Evolutionary conservation across 2,797 vertebrate species (phyloP), one percentile per base, ranked within the genome.

Genomic region (Knipowitschia caucasica): DNA sequence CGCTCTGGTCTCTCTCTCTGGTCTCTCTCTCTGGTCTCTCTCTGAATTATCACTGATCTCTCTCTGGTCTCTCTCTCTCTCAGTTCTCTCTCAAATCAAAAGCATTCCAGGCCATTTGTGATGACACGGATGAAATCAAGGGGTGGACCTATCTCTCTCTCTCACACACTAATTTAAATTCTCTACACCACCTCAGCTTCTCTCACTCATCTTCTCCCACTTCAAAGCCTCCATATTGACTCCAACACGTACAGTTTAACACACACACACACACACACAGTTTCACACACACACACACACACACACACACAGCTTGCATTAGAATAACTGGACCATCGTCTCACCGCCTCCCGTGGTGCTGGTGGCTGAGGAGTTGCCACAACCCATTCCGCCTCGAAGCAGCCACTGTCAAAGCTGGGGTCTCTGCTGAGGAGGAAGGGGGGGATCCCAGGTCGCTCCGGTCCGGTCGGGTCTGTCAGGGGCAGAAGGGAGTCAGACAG

Each of bases 291-390:
- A 36, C 24, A 31, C 3, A 59, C 21, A 47, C 70, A 15, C 1
- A 7, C 5, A 6, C 15, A 4, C 6, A 2, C 23, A 42, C 12
- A 42, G 11, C 10, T 24, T 42, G 9, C 14, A 11, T 24, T 23
- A 61, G 73, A 69, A 59, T 77, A n/a, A n/a, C n/a, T n/a, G n/a
- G n/a, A n/a, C n/a, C n/a, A n/a, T n/a, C n/a, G n/a, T n/a, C 89
- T 89, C 71, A 92, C 91, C 90, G 62, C 82, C 90, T 75, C 80
- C 89, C 53, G 90, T 82, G 54, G 84, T 89, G 82, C 52, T 89
- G 80, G 87, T 84, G 79, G 88, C 86, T 64, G 90, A 89, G 70
- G 91, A 92, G 87, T 92, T 91, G 71, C 91, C 88, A 89, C 91
- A 92, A 78, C 90, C 91, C 91, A 92, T 92, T 73, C 84, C 84